Evolutionary conservation across 2,113 vertebrate species (phyloP).

Genomic region (Phrynosoma platyrhinos): DNA sequence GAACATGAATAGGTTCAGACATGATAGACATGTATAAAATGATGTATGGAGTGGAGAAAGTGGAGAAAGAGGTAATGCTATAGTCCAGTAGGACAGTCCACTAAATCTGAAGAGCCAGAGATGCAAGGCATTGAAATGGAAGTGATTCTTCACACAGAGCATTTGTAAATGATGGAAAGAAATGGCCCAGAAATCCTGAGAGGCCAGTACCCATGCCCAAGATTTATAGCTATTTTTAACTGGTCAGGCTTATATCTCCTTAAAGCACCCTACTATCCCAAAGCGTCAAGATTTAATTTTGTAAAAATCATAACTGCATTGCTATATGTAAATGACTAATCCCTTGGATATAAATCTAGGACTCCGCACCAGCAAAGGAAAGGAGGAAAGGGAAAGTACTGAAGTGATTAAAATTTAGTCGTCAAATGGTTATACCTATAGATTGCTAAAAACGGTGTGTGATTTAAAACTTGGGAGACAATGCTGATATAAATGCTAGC

Average conservation of each 20-base stretch:
- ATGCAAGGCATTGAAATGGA: too few species aligned
- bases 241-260: not conserved
- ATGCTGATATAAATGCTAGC: not conserved
- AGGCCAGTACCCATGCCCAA: not conserved
- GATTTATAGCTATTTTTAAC: not conserved
- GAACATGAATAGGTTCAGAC: too few species aligned
- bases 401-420: not conserved
- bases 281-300: not conserved
- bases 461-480: not conserved
- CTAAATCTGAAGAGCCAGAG: too few species aligned
- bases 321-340: not conserved
- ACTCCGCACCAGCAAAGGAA: not conserved
- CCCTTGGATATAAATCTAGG: not conserved
- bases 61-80: too few species aligned
- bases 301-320: conserved; percentile 1
- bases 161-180: too few species aligned
- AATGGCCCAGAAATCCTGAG: not conserved
- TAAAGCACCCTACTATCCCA: not conserved
- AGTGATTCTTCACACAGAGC: too few species aligned
- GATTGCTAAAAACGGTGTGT: not conserved
- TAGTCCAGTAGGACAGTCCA: too few species aligned
- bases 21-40: too few species aligned
- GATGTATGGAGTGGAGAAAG: too few species aligned
- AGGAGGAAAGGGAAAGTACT: not conserved
- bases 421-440: not conserved